phyloP scores from a whole-genome alignment of 2,113 vertebrate genomes.

The Lophochroa leadbeateri region DNA sequence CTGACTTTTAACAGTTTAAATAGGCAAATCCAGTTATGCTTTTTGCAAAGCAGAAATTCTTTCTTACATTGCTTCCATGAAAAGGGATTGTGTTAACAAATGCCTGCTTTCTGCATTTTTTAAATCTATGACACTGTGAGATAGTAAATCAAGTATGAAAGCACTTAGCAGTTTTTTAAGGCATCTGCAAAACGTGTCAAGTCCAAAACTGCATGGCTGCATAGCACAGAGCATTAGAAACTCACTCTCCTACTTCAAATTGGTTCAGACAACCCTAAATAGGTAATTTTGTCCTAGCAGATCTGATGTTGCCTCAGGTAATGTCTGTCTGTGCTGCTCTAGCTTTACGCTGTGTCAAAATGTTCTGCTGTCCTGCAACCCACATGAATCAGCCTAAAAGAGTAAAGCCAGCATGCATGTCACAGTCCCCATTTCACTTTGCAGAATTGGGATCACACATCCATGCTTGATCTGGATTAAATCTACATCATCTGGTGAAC shows the following conservation, averaged over 20 bases:
- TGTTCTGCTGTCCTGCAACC: neutral
- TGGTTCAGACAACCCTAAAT: neutral
- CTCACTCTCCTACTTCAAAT: neutral
- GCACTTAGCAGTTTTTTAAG: neutral
- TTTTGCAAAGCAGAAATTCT: neutral
- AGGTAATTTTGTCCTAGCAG: neutral
- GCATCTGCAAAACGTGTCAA: neutral
- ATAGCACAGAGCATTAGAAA: neutral
- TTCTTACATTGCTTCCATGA: neutral
- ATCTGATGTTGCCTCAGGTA: neutral
- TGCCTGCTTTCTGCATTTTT: neutral
- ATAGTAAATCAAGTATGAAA: neutral
- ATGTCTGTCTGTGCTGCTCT: neutral
- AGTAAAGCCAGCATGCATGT: neutral
- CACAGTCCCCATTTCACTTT: neutral
- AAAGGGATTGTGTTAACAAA: neutral
- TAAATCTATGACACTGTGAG: neutral
- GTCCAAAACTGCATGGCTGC: neutral
- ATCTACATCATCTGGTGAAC: neutral
- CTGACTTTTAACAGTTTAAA: neutral
- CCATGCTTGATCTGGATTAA: neutral
- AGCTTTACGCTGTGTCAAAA: neutral
- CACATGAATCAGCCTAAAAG: neutral
- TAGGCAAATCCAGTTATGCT: neutral
- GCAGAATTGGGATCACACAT: rapidly evolving